A percentile compares a stretch with the other conserved stretches of the same genome.
Conservation (phyloP, 2,888 invertebrate species). For the Cryptus armator region DNA sequence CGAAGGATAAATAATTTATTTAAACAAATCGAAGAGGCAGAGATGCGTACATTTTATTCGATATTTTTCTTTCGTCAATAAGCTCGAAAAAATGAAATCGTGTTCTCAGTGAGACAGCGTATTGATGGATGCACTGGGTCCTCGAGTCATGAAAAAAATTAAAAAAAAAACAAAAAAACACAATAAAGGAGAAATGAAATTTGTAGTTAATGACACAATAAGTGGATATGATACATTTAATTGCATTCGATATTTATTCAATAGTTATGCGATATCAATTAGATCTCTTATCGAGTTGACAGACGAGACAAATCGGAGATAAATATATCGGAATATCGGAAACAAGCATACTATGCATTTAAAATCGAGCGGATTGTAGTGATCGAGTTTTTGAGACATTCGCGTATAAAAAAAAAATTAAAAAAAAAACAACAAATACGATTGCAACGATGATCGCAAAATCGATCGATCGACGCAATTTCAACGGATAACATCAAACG, state of each 20-base stretch:
- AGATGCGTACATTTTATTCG: constrained; percentile 71
- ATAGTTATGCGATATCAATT: constrained; percentile 78
- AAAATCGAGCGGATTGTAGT: not conserved
- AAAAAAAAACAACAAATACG: constrained; percentile 33
- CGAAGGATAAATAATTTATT: constrained; percentile 33
- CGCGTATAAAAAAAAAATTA: not conserved
- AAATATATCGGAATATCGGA: constrained; percentile 67
- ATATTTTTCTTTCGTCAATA: constrained; percentile 62
- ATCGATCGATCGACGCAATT: constrained; percentile 28
- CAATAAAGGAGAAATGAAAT: constrained; percentile 40
- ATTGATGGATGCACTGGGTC: constrained; percentile 55
- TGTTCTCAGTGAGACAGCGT: constrained; percentile 48
- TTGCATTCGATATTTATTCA: constrained; percentile 80
- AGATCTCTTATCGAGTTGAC: constrained; percentile 79
- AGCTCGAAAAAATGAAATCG: constrained; percentile 69
- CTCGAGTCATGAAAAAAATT: constrained; percentile 32
- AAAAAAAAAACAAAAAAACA: constrained; percentile 41
- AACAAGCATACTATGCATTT: constrained; percentile 13
- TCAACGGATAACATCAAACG: constrained; percentile 63
- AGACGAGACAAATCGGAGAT: constrained; percentile 78
- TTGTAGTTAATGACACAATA: constrained; percentile 40
- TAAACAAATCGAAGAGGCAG: constrained; percentile 53
- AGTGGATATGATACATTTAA: constrained; percentile 69
- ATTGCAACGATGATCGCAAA: constrained; percentile 41
- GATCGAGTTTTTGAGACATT: not conserved